Evolutionary conservation across 2,797 vertebrate species (phyloP).

Genomic region (Anabas testudineus): DNA sequence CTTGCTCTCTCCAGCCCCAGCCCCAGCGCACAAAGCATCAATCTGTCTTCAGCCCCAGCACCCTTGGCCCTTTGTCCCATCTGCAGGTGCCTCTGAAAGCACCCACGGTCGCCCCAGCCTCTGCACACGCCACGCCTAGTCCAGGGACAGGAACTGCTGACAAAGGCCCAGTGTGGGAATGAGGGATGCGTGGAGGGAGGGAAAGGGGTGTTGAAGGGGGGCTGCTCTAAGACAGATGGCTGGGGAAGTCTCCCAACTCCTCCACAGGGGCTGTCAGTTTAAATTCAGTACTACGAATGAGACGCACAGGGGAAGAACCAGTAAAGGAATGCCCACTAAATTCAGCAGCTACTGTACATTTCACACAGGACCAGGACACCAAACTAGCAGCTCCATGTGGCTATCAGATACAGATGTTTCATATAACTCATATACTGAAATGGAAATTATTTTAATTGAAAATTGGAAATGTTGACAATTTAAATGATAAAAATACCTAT

Average conservation of each 20-base stretch:
- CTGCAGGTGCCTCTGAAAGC: constrained; percentile 98
- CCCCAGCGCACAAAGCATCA: constrained; percentile 94
- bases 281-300: constrained; percentile 75
- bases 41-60: constrained; percentile 97
- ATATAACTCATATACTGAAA: background rate
- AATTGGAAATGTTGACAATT: background rate
- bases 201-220: constrained; percentile 74
- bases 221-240: constrained; percentile 89
- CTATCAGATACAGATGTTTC: background rate
- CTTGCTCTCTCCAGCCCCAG: constrained; percentile 89
- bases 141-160: constrained; percentile 91
- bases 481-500: background rate
- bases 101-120: constrained; percentile 91
- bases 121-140: constrained; percentile 90
- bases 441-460: background rate
- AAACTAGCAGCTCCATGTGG: constrained; percentile 14
- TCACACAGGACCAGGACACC: constrained; percentile 1
- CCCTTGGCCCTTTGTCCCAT: constrained; percentile 94
- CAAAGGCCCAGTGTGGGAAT: constrained; percentile 95
- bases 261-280: constrained; percentile 83
- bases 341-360: constrained; percentile 64
- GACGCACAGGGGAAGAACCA: constrained; percentile 70
- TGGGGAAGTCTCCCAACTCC: constrained; percentile 86
- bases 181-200: constrained; percentile 84
- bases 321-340: constrained; percentile 78